Evolutionary conservation across 2,888 invertebrate genomes (phyloP), one percentile per base, ranked within the genome.

Genomic region (Metallyticus violacea): DNA sequence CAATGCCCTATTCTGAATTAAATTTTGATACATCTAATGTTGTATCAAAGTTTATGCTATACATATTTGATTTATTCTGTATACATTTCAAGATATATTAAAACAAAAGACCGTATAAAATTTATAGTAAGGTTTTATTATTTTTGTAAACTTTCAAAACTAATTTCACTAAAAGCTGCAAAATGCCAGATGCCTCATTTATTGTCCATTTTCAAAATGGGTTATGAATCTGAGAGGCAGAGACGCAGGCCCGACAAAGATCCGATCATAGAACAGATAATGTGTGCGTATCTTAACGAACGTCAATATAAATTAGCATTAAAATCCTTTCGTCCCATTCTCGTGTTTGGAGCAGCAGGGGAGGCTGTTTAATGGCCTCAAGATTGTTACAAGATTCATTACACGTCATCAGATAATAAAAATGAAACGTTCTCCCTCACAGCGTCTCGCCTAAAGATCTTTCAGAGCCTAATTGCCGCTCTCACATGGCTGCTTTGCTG

Each of bases 281-380:
- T 2, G 40, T 62, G 1, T 22, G 22, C 22, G 40, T 4, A 4
- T 22, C 40, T 62, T 82, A 76, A 82, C 76, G 9, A 81, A 1
- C 26, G 76, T 76, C 82, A 82, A 82, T 82, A 82, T 82, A 76
- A 82, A 82, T 82, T 82, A 82, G 26, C 76, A 82, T 82, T 82
- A 82, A 82, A 26, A 26, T 22, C 76, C 26, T 82, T 40, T 81
- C 7, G n/a, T 30, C 25, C 79, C 9, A 5, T 28, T 2, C 4
- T 26, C 15, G 79, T 6, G 27, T 27, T 3, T 15, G 3, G 81
- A 25, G 6, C 22, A n/a, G 26, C 26, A 15, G 26, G 15, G 22
- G 62, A 26, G 26, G 76, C 22, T 3, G 27, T 76, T 82, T 82
- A 76, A 26, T 15, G 82, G 30, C 25, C n/a, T 25, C n/a, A 9